Conservation (phyloP, 2,888 invertebrate species). For the Sipha maydis region DNA sequence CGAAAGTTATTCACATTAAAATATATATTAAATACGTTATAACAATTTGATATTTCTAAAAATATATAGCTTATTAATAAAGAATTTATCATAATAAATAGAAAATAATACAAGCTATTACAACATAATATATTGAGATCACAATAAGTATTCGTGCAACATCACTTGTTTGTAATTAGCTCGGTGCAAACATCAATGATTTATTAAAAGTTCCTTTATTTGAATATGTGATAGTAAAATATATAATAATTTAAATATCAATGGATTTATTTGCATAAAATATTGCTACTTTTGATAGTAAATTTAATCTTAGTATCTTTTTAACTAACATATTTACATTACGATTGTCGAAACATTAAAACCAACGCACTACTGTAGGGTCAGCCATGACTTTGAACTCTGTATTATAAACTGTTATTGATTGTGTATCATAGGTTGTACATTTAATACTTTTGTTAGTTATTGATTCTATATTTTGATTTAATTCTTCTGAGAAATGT, state of each 20-base stretch:
- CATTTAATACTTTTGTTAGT: neutral
- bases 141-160: neutral
- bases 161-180: neutral
- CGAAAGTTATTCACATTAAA: too few relatives aligned
- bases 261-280: constrained; percentile 2
- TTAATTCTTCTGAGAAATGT: neutral
- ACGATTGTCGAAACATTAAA: neutral
- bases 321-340: neutral
- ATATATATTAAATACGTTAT: too few relatives aligned
- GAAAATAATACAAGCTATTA: neutral
- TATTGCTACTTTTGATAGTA: constrained; percentile 1
- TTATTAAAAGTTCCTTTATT: neutral
- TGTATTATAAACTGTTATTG: neutral
- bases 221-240: neutral
- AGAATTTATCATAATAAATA: neutral
- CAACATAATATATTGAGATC: neutral
- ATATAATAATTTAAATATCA: constrained; percentile 8
- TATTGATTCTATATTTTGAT: neutral
- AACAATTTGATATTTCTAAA: too few relatives aligned
- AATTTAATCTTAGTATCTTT: neutral
- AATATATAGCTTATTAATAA: too few relatives aligned
- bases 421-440: neutral
- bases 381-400: constrained; percentile 2
- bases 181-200: neutral
- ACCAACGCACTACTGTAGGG: neutral